Conservation (phyloP, 1,140 invertebrate species). For the Camponotus pennsylvanicus region DNA sequence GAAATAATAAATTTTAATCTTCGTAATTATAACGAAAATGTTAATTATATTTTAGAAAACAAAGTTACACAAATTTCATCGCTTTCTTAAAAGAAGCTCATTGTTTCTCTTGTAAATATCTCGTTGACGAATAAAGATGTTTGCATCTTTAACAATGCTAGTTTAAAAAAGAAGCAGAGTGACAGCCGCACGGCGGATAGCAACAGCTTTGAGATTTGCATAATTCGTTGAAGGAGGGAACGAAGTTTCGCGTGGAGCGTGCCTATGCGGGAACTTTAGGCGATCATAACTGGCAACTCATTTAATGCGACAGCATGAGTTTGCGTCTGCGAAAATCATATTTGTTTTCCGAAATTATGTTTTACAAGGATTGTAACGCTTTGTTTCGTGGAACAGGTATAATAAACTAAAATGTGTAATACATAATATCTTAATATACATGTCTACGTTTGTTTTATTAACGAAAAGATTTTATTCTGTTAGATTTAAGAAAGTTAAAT, state of each 20-base stretch:
- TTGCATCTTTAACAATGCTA: slow-evolving; percentile 48
- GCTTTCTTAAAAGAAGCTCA: neutral
- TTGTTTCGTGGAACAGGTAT: slow-evolving; percentile 19
- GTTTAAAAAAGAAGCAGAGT: slow-evolving; percentile 35
- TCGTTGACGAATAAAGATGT: slow-evolving; percentile 59
- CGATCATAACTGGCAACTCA: slow-evolving; percentile 75
- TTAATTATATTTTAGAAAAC: slow-evolving; percentile 19
- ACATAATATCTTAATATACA: neutral
- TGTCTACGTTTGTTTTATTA: too few species aligned
- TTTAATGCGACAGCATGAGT: slow-evolving; percentile 68
- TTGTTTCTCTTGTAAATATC: slow-evolving; percentile 15
- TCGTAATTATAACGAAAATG: neutral
- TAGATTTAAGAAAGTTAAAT: neutral
- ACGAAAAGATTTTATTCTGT: too few species aligned
- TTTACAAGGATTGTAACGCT: slow-evolving; percentile 55
- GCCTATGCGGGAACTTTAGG: slow-evolving; percentile 68
- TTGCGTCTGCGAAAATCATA: slow-evolving; percentile 53
- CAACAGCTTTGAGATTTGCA: slow-evolving; percentile 69
- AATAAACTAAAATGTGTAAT: neutral
- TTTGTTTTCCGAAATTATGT: slow-evolving; percentile 69
- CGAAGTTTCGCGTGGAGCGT: slow-evolving; percentile 66
- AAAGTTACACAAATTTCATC: slow-evolving; percentile 16
- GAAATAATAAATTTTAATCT: slow-evolving; percentile 1
- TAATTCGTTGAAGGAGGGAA: slow-evolving; percentile 68
- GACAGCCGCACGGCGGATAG: slow-evolving; percentile 41